Evolutionary conservation across 2,113 vertebrate species (phyloP).

Genomic region (Beaufortia kweichowensis): DNA sequence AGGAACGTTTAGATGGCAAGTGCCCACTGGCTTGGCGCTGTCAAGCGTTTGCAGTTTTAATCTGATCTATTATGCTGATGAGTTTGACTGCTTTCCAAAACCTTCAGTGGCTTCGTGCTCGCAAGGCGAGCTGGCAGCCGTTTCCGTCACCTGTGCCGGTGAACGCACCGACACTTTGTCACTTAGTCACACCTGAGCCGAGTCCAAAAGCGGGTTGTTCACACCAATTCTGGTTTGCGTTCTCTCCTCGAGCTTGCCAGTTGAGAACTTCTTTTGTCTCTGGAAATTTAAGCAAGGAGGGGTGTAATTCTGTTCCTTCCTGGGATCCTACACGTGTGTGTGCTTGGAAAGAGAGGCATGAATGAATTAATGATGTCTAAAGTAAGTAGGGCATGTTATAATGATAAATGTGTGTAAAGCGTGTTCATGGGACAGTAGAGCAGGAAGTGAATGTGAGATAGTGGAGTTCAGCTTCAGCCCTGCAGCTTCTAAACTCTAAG

Average conservation of each 20-base stretch:
- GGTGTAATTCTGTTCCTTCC: conserved; percentile 33
- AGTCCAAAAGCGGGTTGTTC: conserved; percentile 48
- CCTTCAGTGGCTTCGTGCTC: conserved; percentile 48
- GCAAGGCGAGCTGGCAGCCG: conserved; percentile 46
- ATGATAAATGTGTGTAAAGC: conserved; percentile 51
- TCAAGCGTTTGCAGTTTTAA: conserved; percentile 51
- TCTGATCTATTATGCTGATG: conserved; percentile 69
- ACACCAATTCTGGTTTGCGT: conserved; percentile 42
- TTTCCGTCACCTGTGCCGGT: conserved; percentile 48
- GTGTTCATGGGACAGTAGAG: conserved; percentile 38
- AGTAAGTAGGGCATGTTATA: conserved; percentile 54
- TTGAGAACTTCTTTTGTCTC: conserved; percentile 20
- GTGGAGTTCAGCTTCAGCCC: conserved; percentile 42
- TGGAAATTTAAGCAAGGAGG: conserved; percentile 34
- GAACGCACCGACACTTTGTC: conserved; percentile 47
- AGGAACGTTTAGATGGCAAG: conserved; percentile 40
- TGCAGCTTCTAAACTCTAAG: conserved; percentile 45
- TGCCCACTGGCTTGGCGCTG: conserved; percentile 41
- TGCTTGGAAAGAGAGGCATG: conserved; percentile 24
- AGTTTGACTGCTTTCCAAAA: conserved; percentile 67
- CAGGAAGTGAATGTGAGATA: conserved; percentile 34
- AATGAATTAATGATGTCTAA: conserved; percentile 60
- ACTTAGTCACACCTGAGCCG: conserved; percentile 49
- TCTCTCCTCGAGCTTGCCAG: conserved; percentile 18
- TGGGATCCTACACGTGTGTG: conserved; percentile 23